A percentile compares a stretch with the other conserved stretches of the same genome.
phyloP scores from a whole-genome alignment of 2,888 invertebrate species.

The Trichopria drosophilae region DNA sequence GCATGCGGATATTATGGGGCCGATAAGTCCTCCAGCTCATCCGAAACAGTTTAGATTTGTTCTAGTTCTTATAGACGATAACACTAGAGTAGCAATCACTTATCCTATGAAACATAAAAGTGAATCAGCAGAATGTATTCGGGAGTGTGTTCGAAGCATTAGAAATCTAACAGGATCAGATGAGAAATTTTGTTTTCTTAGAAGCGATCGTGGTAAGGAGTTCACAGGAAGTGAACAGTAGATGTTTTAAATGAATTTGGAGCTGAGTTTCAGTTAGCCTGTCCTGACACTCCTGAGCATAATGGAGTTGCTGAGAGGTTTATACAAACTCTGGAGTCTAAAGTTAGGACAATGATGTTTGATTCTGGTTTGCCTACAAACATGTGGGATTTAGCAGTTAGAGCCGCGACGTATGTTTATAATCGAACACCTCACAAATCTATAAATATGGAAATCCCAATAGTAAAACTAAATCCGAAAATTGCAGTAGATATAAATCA shows the following conservation, averaged over 20 bases:
- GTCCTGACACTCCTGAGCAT: too few species aligned
- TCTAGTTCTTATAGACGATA: neutral
- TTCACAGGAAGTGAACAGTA: slow-evolving; percentile 22
- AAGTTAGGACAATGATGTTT: slow-evolving; percentile 25
- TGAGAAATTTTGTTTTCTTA: slow-evolving; percentile 27
- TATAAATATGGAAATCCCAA: slow-evolving; percentile 19
- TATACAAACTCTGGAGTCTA: slow-evolving; percentile 29
- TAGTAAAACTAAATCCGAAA: slow-evolving; percentile 24
- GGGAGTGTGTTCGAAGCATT: neutral
- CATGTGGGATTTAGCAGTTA: slow-evolving; percentile 35
- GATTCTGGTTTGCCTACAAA: slow-evolving; percentile 28
- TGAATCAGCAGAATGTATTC: neutral
- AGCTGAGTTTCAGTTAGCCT: too few species aligned
- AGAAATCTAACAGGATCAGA: slow-evolving; percentile 3
- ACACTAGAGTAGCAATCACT: neutral
- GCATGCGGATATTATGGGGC: slow-evolving; percentile 1
- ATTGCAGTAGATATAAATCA: slow-evolving; percentile 2
- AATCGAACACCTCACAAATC: slow-evolving; percentile 31
- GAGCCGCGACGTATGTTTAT: slow-evolving; percentile 30
- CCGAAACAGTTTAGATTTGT: slow-evolving; percentile 2
- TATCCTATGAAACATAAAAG: neutral
- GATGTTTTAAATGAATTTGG: too few species aligned
- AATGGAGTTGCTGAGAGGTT: slow-evolving; percentile 30
- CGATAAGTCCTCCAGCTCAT: neutral
- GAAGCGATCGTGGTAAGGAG: slow-evolving; percentile 29